Evolutionary conservation across 2,113 vertebrate species (phyloP).

Genomic region (Zeus faber): DNA sequence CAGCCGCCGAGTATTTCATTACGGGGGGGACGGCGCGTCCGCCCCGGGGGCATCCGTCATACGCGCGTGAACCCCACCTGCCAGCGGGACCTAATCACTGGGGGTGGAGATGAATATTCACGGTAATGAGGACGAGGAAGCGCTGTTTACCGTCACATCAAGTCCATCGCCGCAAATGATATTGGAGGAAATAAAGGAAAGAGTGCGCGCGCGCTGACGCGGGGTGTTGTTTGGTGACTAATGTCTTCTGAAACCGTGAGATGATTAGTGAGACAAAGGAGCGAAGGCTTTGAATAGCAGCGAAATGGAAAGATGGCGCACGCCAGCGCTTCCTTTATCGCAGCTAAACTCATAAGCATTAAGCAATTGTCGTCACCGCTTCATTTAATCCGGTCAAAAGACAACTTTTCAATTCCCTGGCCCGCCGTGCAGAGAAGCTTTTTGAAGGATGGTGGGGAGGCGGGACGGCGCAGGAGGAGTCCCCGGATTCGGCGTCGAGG

Average conservation of each 20-base stretch:
- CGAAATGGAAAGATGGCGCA: too few relatives aligned
- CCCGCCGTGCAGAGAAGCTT: too few relatives aligned
- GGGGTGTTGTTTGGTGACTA: too few relatives aligned
- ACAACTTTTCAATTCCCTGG: neutral
- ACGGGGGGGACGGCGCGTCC: conserved; percentile 31
- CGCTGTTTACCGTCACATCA: conserved; percentile 27
- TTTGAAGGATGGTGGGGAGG: conserved; percentile 12
- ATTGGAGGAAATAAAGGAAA: too few relatives aligned
- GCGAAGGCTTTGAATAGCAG: neutral
- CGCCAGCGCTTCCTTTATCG: neutral
- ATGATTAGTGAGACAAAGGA: conserved; percentile 5
- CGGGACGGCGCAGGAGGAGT: too few relatives aligned
- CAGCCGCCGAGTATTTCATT: conserved; percentile 51
- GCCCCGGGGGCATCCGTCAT: conserved; percentile 30
- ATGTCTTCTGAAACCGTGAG: too few relatives aligned
- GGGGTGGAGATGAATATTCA: conserved; percentile 34
- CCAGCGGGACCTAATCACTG: conserved; percentile 29
- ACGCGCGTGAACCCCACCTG: conserved; percentile 29
- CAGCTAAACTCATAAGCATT: conserved; percentile 6
- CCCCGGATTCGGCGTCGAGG: too few relatives aligned
- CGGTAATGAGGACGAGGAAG: neutral
- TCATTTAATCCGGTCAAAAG: neutral
- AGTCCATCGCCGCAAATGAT: conserved; percentile 19
- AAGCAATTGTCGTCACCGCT: too few relatives aligned
- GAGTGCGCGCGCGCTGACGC: too few relatives aligned